Conservation (phyloP, 1,140 invertebrate genomes). For the Solenopsis invicta region DNA sequence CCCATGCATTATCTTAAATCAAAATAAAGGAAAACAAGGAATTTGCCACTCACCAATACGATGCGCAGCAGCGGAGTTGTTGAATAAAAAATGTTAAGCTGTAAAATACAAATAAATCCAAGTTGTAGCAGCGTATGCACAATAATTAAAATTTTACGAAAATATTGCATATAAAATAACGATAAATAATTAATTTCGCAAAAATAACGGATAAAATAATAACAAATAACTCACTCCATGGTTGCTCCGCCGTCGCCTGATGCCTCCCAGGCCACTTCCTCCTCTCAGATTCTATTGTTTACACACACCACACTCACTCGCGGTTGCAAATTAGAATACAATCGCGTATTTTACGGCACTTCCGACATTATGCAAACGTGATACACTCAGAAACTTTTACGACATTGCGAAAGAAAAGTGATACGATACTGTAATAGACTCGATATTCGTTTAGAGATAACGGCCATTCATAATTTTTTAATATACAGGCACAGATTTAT, state of each 20-base stretch:
- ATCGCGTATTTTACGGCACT: background rate
- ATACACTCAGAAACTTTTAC: background rate
- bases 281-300: background rate
- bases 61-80: background rate
- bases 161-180: background rate
- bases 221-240: background rate
- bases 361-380: background rate
- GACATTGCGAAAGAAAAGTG: background rate
- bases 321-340: background rate
- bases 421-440: no score
- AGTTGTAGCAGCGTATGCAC: background rate
- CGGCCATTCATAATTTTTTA: background rate
- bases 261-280: background rate
- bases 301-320: background rate
- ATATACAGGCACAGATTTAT: background rate
- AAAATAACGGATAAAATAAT: background rate
- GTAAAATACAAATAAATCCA: background rate
- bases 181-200: background rate
- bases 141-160: conserved; percentile 1
- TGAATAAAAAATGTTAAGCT: background rate
- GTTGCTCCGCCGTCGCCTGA: background rate
- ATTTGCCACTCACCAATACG: background rate
- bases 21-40: conserved; percentile 13
- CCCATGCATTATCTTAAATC: background rate
- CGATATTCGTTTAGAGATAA: background rate